These are phyloP conservation scores for Paralvinella palmiformis DNA, from an alignment of 1,140 invertebrate genomes.

Conservation along the genomic window DNA sequence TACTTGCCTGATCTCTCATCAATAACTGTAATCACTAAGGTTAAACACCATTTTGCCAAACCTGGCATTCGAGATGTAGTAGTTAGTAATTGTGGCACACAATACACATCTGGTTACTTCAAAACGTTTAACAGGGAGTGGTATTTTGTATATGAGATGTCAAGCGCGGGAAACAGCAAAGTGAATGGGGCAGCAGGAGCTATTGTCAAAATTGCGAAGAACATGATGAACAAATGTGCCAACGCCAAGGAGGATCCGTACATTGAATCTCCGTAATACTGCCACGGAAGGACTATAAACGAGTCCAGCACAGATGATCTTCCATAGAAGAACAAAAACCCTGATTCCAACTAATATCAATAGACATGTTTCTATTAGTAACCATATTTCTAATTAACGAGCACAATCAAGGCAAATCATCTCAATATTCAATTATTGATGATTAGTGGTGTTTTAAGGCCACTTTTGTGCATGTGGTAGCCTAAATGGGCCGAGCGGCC, in stretches of 20 bases:
- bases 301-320: not conserved
- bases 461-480: no score
- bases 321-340: not conserved
- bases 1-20: not conserved
- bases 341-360: no score
- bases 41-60: conserved; percentile 22
- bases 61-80: conserved; percentile 24
- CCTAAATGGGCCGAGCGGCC: no score
- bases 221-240: not conserved
- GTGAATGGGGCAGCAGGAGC: not conserved
- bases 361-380: no score
- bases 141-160: conserved; percentile 20
- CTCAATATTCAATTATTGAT: no score
- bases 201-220: not conserved
- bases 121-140: conserved; percentile 21
- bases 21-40: not conserved
- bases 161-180: not conserved
- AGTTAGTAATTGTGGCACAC: conserved; percentile 25
- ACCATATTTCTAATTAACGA: no score
- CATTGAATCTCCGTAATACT: not conserved
- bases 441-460: no score
- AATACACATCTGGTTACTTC: conserved; percentile 27
- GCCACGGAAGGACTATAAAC: not conserved
- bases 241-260: not conserved
- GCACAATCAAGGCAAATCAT: no score